Conservation (phyloP, 2,113 vertebrate genomes). For the Morone chrysops region DNA sequence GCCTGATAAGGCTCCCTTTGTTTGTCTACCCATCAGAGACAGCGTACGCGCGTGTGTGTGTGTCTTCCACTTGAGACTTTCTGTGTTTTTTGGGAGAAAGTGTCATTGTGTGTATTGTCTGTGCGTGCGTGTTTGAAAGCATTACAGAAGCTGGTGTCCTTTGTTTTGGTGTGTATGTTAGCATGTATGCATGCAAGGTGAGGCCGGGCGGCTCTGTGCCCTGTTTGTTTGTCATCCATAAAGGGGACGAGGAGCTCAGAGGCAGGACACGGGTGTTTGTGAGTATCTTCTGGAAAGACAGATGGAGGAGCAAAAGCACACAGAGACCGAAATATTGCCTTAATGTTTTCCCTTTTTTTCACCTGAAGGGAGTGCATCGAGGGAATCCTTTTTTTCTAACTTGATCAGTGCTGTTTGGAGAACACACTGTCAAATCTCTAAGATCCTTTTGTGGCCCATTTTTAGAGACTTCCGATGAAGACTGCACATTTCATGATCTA, state of each 20-base stretch:
- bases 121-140: constrained; percentile 7
- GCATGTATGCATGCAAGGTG: constrained; percentile 34
- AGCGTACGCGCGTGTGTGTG: not conserved
- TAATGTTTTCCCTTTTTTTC: not conserved
- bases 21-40: constrained; percentile 55
- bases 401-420: constrained; percentile 6
- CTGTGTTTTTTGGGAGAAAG: constrained; percentile 7
- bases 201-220: constrained; percentile 28
- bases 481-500: not conserved
- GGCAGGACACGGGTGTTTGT: constrained; percentile 46
- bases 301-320: constrained; percentile 22
- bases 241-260: constrained; percentile 44
- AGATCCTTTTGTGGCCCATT: not conserved
- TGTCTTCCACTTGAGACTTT: constrained; percentile 30
- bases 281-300: constrained; percentile 54
- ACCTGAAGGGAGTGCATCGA: constrained; percentile 5
- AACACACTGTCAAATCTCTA: not conserved
- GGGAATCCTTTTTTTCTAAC: not conserved
- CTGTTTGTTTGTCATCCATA: constrained; percentile 55
- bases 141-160: not conserved
- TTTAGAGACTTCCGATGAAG: not conserved
- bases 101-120: constrained; percentile 10
- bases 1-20: constrained; percentile 72
- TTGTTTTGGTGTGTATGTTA: constrained; percentile 21
- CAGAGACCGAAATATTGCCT: constrained; percentile 14